Conservation (phyloP, 2,797 vertebrate species). For the Cyclopterus lumpus region DNA sequence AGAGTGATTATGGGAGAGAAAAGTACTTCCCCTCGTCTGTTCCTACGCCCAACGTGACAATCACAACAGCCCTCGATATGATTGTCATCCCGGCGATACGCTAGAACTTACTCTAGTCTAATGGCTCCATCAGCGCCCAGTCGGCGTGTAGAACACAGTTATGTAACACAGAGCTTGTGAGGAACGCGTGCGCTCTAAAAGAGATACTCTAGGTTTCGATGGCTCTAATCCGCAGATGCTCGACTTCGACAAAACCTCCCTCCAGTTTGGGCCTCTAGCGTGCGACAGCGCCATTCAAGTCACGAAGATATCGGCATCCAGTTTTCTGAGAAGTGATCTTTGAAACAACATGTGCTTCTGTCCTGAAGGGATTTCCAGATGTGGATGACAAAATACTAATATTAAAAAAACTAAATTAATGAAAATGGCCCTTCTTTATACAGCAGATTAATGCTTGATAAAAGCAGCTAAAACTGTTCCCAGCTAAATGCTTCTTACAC, state of each 20-base stretch:
- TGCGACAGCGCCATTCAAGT: background rate
- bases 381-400: background rate
- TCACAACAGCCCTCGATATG: constrained; percentile 44
- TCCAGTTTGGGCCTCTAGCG: background rate
- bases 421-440: background rate
- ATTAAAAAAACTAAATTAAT: too few relatives aligned
- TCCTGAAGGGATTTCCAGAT: too few relatives aligned
- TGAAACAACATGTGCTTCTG: background rate
- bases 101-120: constrained; percentile 40
- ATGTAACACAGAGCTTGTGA: constrained; percentile 29
- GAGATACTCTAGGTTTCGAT: constrained; percentile 26
- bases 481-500: background rate
- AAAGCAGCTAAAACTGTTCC: background rate
- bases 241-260: background rate
- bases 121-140: constrained; percentile 45
- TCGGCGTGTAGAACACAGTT: constrained; percentile 16
- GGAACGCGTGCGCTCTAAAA: constrained; percentile 32
- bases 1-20: constrained; percentile 37
- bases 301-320: background rate
- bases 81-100: constrained; percentile 49
- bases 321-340: background rate
- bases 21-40: constrained; percentile 43
- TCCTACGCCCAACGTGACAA: constrained; percentile 33
- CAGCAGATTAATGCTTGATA: background rate
- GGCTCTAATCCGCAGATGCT: background rate